Evolutionary conservation across 2,888 invertebrate genomes (phyloP), one percentile per base, ranked within the genome.

Genomic region (Anoplius nigerrimus): DNA sequence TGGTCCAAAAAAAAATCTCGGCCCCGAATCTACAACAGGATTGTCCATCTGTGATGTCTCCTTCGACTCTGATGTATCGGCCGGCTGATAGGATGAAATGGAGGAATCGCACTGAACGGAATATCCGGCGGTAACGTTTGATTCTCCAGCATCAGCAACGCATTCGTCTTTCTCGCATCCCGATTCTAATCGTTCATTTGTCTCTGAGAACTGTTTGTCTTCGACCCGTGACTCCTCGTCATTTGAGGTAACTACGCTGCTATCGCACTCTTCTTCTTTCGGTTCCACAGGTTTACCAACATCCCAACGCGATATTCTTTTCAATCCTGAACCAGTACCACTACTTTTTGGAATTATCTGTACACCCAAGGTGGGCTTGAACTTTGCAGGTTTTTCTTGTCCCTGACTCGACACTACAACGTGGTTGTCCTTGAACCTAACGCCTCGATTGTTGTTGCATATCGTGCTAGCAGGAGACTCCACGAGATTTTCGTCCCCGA

Each of bases 221-320:
- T 2, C 1, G 34, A 13, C 6, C 8, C 34, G 6, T 11, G 34
- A 34, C 34, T 34, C 34, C 8, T 34, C 79, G 73, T 88, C 86
- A 48, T 82, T 84, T 62, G 84, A 82, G 68, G 84, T 80, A 2
- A 27, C 27, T 69, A 82, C 80, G 63, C 80, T 84, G 48, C 83
- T 84, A 73, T 85, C 85, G 55, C 84, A 85, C 62, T 83, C 79
- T 20, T 67, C 62, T 24, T 81, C 84, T 6, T 34, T 34, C 34
- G 6, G 34, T 3, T 84, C 83, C 2, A 79, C 82, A 1, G 89
- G 87, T 65, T 84, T 87, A 13, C 89, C 89, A 0, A 90, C 89
- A 66, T 90, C 90, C 90, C 90, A 90, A 62, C 90, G 86, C 0
- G 90, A 90, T 63, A 86, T 82, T 73, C 88, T 89, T 62, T 88